Evolutionary conservation across 1,140 invertebrate species (phyloP).

Genomic region (Heliconius himera): DNA sequence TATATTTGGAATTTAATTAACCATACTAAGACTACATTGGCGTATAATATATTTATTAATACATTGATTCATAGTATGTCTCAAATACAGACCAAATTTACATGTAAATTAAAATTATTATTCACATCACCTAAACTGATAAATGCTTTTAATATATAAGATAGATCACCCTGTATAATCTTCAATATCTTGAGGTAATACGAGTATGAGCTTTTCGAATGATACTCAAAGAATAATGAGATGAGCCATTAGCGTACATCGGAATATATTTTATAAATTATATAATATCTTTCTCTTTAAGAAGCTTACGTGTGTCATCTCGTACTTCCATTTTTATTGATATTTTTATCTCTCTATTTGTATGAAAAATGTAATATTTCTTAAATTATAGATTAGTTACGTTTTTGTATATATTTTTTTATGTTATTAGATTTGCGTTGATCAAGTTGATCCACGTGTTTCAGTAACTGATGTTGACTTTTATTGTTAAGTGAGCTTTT

Average conservation of each 20-base stretch:
- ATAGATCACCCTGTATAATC: neutral
- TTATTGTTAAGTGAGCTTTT: neutral
- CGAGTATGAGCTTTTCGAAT: conserved; percentile 22
- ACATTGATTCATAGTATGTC: too few species aligned
- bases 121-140: too few species aligned
- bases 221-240: conserved; percentile 35
- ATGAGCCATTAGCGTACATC: conserved; percentile 27
- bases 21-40: too few species aligned
- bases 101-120: too few species aligned
- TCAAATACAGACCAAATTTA: too few species aligned
- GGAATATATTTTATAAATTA: conserved; percentile 19
- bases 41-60: too few species aligned
- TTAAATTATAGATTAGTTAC: neutral
- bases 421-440: neutral
- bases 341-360: neutral
- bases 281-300: conserved; percentile 10
- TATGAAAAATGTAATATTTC: neutral
- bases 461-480: neutral
- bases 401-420: neutral
- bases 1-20: too few species aligned
- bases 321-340: conserved; percentile 4
- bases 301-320: conserved; percentile 12
- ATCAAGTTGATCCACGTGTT: neutral
- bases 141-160: neutral
- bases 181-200: conserved; percentile 21